Conservation (phyloP, 2,797 vertebrate species). For the Danio choprae region DNA sequence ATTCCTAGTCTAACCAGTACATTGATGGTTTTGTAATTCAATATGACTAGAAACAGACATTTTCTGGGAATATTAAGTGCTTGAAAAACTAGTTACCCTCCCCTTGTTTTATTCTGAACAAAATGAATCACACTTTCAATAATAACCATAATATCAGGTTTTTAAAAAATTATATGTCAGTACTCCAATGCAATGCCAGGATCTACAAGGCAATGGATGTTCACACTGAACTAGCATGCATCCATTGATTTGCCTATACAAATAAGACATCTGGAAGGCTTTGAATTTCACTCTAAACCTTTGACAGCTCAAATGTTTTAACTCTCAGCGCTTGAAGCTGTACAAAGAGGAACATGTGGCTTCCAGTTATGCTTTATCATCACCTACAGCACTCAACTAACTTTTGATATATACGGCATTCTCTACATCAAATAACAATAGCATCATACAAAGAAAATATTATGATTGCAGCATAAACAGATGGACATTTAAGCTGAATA, state of each 20-base stretch:
- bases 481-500: background rate
- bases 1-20: constrained; percentile 71
- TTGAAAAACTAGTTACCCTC: background rate
- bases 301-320: constrained; percentile 21
- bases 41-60: background rate
- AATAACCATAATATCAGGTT: background rate
- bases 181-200: constrained; percentile 9
- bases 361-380: constrained; percentile 12
- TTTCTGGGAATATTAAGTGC: background rate
- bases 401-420: background rate
- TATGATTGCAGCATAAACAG: background rate
- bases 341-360: background rate
- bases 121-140: background rate
- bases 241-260: constrained; percentile 55
- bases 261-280: constrained; percentile 43
- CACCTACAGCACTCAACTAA: background rate
- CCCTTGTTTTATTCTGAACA: background rate
- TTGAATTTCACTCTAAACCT: constrained; percentile 27
- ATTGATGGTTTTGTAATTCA: constrained; percentile 58
- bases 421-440: too few relatives aligned
- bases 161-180: background rate
- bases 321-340: constrained; percentile 39
- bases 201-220: constrained; percentile 14
- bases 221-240: constrained; percentile 31
- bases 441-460: background rate